These are phyloP conservation scores for Campoplex nolae DNA, from an alignment of 2,888 invertebrate genomes.

Conservation along the genomic window DNA sequence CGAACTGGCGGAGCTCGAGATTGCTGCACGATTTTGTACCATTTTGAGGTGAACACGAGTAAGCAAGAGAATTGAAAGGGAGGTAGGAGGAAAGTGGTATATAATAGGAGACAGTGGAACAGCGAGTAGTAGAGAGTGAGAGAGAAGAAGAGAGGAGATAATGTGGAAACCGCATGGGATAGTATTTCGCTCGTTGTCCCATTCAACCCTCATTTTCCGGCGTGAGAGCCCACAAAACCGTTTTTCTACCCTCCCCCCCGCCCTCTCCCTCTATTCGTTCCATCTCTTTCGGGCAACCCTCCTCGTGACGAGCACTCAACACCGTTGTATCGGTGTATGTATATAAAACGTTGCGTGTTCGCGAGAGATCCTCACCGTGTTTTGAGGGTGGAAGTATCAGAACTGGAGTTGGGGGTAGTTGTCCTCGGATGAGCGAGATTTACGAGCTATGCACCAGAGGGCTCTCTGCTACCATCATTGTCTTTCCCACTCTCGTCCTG, in stretches of 20 bases:
- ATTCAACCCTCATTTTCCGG: slow-evolving; percentile 67
- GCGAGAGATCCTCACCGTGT: slow-evolving; percentile 49
- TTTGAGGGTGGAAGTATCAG: slow-evolving; percentile 23
- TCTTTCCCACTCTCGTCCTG: not conserved
- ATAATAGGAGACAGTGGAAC: slow-evolving; percentile 19
- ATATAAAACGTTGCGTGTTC: slow-evolving; percentile 69
- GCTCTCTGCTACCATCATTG: slow-evolving; percentile 28
- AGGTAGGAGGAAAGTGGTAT: slow-evolving; percentile 32
- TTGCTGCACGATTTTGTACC: slow-evolving; percentile 13
- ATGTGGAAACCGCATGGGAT: slow-evolving; percentile 63
- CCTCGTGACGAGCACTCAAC: slow-evolving; percentile 58
- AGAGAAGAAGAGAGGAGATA: slow-evolving; percentile 31
- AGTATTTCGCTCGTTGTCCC: slow-evolving; percentile 68
- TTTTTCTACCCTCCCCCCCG: slow-evolving; percentile 51
- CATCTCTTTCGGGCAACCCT: slow-evolving; percentile 58
- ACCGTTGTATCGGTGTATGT: slow-evolving; percentile 73
- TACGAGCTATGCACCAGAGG: slow-evolving; percentile 76
- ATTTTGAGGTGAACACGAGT: slow-evolving; percentile 26
- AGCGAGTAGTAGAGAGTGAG: slow-evolving; percentile 19
- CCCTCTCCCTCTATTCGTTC: slow-evolving; percentile 41
- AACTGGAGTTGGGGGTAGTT: slow-evolving; percentile 24
- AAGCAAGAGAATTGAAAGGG: slow-evolving; percentile 12
- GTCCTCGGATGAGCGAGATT: slow-evolving; percentile 75
- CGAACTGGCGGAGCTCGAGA: slow-evolving; percentile 17
- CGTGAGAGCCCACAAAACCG: slow-evolving; percentile 57